These are phyloP conservation scores for Vireo altiloquus DNA, from an alignment of 2,113 vertebrate species.

Conservation along the genomic window DNA sequence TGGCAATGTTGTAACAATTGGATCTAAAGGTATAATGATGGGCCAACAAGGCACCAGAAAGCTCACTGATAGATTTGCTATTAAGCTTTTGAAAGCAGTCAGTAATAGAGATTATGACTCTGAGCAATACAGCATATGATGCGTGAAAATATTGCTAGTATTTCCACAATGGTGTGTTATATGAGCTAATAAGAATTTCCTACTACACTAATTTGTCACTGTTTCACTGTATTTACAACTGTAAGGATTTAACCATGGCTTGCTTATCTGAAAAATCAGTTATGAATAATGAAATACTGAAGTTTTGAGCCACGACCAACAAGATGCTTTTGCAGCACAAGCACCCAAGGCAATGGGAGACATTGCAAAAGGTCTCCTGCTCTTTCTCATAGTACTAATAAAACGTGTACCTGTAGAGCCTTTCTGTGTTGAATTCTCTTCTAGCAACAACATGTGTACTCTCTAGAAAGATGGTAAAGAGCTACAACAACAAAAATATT, in stretches of 20 bases:
- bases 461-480: background rate
- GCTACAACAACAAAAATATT: background rate
- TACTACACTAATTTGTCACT: background rate
- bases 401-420: background rate
- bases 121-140: background rate
- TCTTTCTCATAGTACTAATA: background rate
- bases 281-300: background rate
- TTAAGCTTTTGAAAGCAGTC: background rate
- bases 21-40: background rate
- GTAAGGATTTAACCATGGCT: background rate
- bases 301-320: background rate
- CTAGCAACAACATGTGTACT: fast-evolving
- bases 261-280: background rate
- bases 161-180: background rate
- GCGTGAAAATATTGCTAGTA: background rate
- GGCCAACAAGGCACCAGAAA: background rate
- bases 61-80: background rate
- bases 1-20: background rate
- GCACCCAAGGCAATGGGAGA: fast-evolving
- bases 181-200: background rate
- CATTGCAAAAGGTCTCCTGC: background rate
- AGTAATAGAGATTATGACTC: background rate
- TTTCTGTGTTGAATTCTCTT: background rate
- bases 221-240: background rate
- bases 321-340: background rate